These are phyloP conservation scores for Calliopsis andreniformis DNA, from an alignment of 1,140 invertebrate genomes.

Conservation along the genomic window DNA sequence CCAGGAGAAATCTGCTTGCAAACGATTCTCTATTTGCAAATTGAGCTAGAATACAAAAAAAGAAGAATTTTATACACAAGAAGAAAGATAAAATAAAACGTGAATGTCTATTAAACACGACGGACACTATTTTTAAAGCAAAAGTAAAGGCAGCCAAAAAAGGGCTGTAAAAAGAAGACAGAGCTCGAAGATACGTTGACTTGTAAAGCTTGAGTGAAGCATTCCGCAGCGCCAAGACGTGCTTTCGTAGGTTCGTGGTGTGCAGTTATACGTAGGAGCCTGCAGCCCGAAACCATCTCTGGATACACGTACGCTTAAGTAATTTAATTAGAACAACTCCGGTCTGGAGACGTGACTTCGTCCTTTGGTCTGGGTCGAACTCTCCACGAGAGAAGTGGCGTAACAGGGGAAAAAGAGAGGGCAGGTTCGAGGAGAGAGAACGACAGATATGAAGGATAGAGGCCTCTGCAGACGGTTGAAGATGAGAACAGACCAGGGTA, in stretches of 20 bases:
- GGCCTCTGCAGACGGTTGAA: constrained; percentile 55
- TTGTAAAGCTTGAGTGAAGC: constrained; percentile 59
- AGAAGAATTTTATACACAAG: too few species aligned
- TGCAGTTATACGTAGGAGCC: constrained; percentile 60
- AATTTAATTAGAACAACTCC: constrained; percentile 79
- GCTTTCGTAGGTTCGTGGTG: constrained; percentile 46
- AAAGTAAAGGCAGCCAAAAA: background rate
- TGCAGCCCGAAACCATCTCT: constrained; percentile 66
- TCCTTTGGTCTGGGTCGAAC: constrained; percentile 69
- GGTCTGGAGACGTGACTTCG: constrained; percentile 75
- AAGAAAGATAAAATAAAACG: too few species aligned
- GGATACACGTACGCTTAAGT: constrained; percentile 78
- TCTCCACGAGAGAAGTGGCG: constrained; percentile 41
- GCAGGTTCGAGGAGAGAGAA: constrained; percentile 23
- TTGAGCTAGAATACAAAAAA: too few species aligned
- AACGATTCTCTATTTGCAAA: too few species aligned
- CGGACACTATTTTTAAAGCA: background rate
- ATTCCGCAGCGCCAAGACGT: constrained; percentile 49
- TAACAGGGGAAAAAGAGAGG: constrained; percentile 35
- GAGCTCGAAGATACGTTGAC: constrained; percentile 40
- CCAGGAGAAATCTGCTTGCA: too few species aligned
- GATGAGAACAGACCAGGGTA: constrained; percentile 62
- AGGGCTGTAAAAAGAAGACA: constrained; percentile 24
- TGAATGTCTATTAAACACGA: background rate
- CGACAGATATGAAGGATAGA: constrained; percentile 63